Conservation (phyloP, 2,888 invertebrate species). For the Mesodorylaimus sp. region DNA sequence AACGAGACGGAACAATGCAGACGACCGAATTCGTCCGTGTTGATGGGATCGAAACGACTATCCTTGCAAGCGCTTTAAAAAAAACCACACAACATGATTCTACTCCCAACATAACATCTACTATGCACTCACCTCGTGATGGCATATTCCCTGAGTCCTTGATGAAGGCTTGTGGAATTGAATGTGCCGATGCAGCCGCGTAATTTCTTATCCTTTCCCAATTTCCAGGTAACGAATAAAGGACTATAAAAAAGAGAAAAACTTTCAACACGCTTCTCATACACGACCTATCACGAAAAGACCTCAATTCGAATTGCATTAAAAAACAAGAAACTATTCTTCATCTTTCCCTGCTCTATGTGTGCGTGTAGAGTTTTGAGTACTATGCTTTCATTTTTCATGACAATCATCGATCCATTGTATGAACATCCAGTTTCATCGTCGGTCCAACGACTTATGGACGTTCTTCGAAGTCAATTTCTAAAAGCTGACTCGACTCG, state of each 20-base stretch:
- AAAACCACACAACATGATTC: neutral
- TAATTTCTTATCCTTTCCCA: slow-evolving; percentile 77
- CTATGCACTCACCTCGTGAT: slow-evolving; percentile 49
- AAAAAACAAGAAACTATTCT: too few relatives aligned
- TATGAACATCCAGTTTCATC: too few relatives aligned
- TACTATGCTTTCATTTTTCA: too few relatives aligned
- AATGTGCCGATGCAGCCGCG: slow-evolving; percentile 98
- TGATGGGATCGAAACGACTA: slow-evolving; percentile 84
- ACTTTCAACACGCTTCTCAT: neutral
- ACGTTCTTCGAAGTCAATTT: too few relatives aligned
- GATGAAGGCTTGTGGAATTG: slow-evolving; percentile 81
- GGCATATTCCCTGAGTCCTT: slow-evolving; percentile 84
- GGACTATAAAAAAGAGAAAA: slow-evolving; percentile 48
- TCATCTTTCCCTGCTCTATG: too few relatives aligned
- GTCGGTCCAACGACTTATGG: too few relatives aligned
- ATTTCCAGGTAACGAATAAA: slow-evolving; percentile 97
- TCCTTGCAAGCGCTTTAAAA: slow-evolving; percentile 74
- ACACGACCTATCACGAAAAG: neutral
- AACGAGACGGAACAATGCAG: slow-evolving; percentile 88
- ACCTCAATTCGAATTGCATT: too few relatives aligned
- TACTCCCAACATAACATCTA: neutral
- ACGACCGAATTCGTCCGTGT: slow-evolving; percentile 73
- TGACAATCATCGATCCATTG: too few relatives aligned
- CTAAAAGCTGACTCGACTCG: too few relatives aligned
- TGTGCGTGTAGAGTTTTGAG: too few relatives aligned